These are phyloP conservation scores for Myzus persicae DNA, from an alignment of 1,140 invertebrate genomes.

Conservation along the genomic window DNA sequence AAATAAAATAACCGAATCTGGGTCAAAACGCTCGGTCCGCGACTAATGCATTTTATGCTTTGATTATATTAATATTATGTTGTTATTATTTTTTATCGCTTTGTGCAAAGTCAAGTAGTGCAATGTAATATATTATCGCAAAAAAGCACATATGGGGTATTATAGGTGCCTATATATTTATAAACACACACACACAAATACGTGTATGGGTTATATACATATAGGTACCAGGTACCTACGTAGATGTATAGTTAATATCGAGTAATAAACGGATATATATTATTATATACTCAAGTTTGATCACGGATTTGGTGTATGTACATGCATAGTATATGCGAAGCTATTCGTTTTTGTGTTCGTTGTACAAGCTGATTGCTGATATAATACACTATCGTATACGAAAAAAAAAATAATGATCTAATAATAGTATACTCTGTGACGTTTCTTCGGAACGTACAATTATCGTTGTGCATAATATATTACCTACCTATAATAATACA, in stretches of 20 bases:
- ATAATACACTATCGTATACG: background rate
- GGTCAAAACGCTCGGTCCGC: background rate
- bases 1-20: background rate
- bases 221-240: no score
- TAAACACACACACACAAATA: background rate
- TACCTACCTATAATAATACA: background rate
- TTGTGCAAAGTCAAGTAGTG: background rate
- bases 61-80: background rate
- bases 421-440: background rate
- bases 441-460: background rate
- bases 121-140: background rate
- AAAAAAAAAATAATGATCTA: background rate
- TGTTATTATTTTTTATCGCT: conserved; percentile 2
- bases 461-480: background rate
- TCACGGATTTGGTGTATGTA: background rate
- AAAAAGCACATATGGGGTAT: background rate
- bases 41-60: background rate
- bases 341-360: background rate
- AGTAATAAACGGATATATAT: background rate
- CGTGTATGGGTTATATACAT: background rate
- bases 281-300: background rate
- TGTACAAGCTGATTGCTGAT: background rate
- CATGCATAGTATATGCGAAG: background rate
- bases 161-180: background rate
- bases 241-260: background rate